A percentile compares a stretch with the other conserved stretches of the same genome.
Conservation (phyloP, 2,113 vertebrate species). For the Tinamus guttatus region DNA sequence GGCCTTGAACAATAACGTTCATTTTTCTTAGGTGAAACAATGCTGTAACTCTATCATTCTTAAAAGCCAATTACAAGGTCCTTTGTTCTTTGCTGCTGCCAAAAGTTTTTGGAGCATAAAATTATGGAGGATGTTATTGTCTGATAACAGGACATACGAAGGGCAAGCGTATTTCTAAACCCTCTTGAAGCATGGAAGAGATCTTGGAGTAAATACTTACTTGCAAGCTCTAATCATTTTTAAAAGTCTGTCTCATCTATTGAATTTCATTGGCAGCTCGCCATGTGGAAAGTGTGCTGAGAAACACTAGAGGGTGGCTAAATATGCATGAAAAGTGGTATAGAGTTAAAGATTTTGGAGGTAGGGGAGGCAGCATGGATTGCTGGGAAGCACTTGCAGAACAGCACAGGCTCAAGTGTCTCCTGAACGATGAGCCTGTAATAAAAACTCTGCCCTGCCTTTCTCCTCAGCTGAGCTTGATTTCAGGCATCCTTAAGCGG, state of each 20-base stretch:
- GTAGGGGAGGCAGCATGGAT: neutral
- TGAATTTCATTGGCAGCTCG: constrained; percentile 5
- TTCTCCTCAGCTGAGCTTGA: constrained; percentile 7
- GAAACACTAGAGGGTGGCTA: neutral
- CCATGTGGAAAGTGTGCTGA: neutral
- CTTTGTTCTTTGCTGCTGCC: constrained; percentile 30
- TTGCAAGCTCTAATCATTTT: neutral
- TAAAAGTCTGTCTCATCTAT: neutral
- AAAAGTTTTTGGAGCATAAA: constrained; percentile 54
- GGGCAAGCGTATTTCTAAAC: constrained; percentile 20
- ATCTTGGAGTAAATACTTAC: constrained; percentile 13
- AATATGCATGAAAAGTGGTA: neutral
- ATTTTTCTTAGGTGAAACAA: constrained; percentile 14
- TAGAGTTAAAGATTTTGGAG: neutral
- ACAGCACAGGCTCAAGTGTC: neutral
- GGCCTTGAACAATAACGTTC: constrained; percentile 19
- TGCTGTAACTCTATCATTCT: constrained; percentile 34
- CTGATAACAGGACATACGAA: constrained; percentile 40
- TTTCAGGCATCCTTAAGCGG: neutral
- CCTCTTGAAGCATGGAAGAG: neutral
- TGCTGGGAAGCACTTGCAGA: neutral
- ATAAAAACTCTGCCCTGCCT: neutral
- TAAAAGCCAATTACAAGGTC: constrained; percentile 50
- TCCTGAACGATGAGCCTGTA: neutral
- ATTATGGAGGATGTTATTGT: constrained; percentile 37